Evolutionary conservation across 1,140 invertebrate genomes (phyloP).

Genomic region (Trissolcus basalis): DNA sequence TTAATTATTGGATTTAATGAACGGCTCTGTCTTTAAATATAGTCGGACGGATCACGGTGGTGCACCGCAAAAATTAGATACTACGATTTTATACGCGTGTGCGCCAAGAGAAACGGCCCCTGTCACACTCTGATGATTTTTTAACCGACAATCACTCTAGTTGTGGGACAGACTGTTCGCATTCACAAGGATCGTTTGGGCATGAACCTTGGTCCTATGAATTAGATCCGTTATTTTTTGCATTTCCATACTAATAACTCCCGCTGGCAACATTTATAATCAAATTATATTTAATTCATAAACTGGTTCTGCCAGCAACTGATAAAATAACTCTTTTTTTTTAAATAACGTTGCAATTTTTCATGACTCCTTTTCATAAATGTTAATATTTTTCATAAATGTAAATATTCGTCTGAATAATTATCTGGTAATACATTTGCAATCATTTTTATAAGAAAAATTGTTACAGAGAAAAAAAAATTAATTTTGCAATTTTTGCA

Average conservation of each 20-base stretch:
- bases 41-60: conserved; percentile 65
- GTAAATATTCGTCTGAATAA: no score
- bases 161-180: conserved; percentile 68
- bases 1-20: conserved; percentile 76
- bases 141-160: conserved; percentile 73
- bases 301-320: no score
- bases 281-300: conserved; percentile 7
- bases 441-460: no score
- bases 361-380: no score
- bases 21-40: conserved; percentile 73
- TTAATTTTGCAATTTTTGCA: no score
- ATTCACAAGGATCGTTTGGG: conserved; percentile 58
- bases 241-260: conserved; percentile 18
- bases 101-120: conserved; percentile 67
- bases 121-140: conserved; percentile 73
- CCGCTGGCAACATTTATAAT: conserved; percentile 8
- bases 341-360: no score
- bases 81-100: conserved; percentile 69
- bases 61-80: conserved; percentile 75
- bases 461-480: no score
- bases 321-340: no score
- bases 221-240: conserved; percentile 7
- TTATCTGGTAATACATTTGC: no score
- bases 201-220: conserved; percentile 39
- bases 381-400: no score